phyloP scores from a whole-genome alignment of 2,113 vertebrate genomes.

The Esox niger region DNA sequence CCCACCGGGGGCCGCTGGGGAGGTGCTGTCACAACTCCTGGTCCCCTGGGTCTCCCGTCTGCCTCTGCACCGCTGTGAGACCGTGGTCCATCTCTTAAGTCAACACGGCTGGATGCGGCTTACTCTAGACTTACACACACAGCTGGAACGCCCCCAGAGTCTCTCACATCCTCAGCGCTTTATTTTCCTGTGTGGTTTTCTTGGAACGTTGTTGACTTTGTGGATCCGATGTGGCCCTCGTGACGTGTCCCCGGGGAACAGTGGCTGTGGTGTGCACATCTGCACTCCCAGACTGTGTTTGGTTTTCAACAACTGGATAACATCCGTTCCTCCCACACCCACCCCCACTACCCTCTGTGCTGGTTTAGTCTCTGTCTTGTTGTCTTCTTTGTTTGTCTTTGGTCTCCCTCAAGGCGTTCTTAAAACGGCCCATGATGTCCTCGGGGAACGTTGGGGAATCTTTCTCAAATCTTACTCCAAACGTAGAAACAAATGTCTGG shows the following conservation, averaged over 20 bases:
- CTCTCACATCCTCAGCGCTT: slow-evolving; percentile 2
- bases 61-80: slow-evolving; percentile 10
- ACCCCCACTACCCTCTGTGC: slow-evolving; percentile 5
- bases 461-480: slow-evolving; percentile 49
- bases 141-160: slow-evolving; percentile 41
- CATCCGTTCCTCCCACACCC: slow-evolving; percentile 35
- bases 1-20: slow-evolving; percentile 49
- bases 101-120: slow-evolving; percentile 44
- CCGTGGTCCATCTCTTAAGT: not conserved
- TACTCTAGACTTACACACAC: slow-evolving; percentile 27
- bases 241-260: slow-evolving; percentile 3
- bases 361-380: too few relatives aligned
- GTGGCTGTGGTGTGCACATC: slow-evolving; percentile 67
- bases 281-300: slow-evolving; percentile 75
- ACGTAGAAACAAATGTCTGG: slow-evolving; percentile 3
- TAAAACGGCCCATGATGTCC: slow-evolving; percentile 49
- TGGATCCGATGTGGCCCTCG: slow-evolving; percentile 16
- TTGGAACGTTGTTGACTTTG: slow-evolving; percentile 38
- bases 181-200: slow-evolving; percentile 28
- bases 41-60: slow-evolving; percentile 30
- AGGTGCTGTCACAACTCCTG: slow-evolving; percentile 28
- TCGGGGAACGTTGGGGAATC: slow-evolving; percentile 48
- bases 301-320: slow-evolving; percentile 72
- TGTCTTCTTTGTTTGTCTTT: slow-evolving; percentile 17
- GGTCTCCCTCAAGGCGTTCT: slow-evolving; percentile 48